Evolutionary conservation across 2,113 vertebrate genomes (phyloP).

Genomic region (Pandion haliaetus): DNA sequence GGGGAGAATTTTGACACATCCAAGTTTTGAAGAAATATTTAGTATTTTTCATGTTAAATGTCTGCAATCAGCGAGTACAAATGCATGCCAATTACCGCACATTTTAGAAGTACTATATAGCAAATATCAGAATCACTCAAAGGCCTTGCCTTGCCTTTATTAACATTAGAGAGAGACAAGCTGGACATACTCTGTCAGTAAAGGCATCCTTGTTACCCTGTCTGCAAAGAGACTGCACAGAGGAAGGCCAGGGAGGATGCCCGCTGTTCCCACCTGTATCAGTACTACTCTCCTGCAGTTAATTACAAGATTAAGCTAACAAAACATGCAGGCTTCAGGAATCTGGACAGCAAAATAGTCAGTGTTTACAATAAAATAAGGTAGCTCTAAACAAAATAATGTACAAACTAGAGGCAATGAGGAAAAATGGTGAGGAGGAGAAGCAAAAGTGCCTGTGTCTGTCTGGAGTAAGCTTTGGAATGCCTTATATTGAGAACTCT

Average conservation of each 20-base stretch:
- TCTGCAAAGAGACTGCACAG: not conserved
- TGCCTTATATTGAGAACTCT: not conserved
- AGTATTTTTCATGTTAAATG: not conserved
- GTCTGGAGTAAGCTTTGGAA: not conserved
- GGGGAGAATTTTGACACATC: not conserved
- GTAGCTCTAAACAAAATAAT: not conserved
- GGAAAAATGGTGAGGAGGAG: not conserved
- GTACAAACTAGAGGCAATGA: not conserved
- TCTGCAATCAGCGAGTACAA: not conserved
- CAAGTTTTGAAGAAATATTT: not conserved
- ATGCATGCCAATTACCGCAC: rapidly evolving
- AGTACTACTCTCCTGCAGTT: not conserved
- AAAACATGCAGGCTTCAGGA: not conserved
- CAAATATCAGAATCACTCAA: not conserved
- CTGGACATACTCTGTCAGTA: not conserved
- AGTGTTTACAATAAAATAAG: not conserved
- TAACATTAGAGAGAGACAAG: not conserved
- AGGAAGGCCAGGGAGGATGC: not conserved
- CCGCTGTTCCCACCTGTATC: not conserved
- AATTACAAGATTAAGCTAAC: not conserved
- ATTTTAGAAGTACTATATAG: not conserved
- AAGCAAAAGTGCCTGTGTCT: not conserved
- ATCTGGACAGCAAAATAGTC: not conserved
- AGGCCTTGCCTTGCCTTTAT: not conserved
- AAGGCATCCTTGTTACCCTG: not conserved